phyloP scores from a whole-genome alignment of 2,797 vertebrate species.

The Poecilia velifera region DNA sequence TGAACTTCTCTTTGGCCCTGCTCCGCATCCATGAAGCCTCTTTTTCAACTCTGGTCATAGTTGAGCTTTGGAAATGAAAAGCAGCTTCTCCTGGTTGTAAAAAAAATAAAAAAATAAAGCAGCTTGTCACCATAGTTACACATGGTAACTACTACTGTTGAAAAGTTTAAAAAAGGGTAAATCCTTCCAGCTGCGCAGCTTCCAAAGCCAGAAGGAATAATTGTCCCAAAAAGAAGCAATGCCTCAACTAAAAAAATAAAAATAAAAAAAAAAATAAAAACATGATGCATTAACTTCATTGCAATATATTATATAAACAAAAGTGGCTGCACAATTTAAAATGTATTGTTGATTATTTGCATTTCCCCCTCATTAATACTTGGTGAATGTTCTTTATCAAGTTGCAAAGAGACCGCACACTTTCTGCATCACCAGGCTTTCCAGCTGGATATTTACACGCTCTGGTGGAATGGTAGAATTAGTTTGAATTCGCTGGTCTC shows the following conservation, averaged over 20 bases:
- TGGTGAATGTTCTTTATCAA: too few species aligned
- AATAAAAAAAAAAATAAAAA: too few species aligned
- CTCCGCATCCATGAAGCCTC: neutral
- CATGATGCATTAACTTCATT: too few species aligned
- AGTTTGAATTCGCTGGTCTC: neutral
- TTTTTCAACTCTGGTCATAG: neutral
- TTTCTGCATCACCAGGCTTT: neutral
- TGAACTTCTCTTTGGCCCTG: neutral
- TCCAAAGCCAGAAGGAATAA: neutral
- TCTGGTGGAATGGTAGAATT: neutral
- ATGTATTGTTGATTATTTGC: neutral
- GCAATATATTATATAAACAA: neutral
- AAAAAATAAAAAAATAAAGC: too few species aligned
- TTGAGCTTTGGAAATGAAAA: neutral
- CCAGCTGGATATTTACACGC: neutral
- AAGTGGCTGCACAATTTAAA: neutral
- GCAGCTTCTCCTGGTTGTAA: neutral
- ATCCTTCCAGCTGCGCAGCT: neutral
- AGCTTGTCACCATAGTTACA: neutral
- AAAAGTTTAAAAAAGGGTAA: neutral
- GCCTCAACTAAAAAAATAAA: neutral
- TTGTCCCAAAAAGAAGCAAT: neutral
- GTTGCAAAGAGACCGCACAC: too few species aligned
- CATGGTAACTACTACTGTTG: neutral
- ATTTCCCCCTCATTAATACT: neutral